Base-by-base conservation (phyloP, 1,140 invertebrate genomes). In the Drosophila sturtevanti region DNA sequence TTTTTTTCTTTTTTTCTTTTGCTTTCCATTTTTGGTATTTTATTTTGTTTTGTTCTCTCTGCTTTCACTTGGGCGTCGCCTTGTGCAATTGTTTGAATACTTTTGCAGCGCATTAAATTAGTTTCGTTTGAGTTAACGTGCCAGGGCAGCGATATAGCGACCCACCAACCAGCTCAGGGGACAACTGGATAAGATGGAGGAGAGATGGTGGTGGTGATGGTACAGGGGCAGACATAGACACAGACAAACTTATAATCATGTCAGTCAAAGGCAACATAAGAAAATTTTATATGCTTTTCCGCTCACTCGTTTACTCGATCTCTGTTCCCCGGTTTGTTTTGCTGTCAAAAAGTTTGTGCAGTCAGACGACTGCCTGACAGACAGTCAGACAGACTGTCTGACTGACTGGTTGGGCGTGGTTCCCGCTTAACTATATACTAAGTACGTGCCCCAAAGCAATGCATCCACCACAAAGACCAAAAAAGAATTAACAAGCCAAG, bases 91-190 rank as follows among this genome's bases (percentile, higher is more conserved):
- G 84, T 89, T 89, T 89, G 84, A 89, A 89, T 89, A 84, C 84
- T 89, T 89, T 89, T 89, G 79, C 84, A 89, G 84, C 85, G 85
- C 84, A 89, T 89, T 89, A 89, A 89, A 89, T 89, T 89, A 89
- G 85, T 89, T 89, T 89, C 85, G 85, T 89, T 89, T 89, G 85
- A 89, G 85, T 89, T 89, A 89, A 90, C 85, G 86, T 89, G 82
- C 74, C 82, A 68, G 51, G 80, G 69, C 72, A 62, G 35, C 52
- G 66, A 62, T 44, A 54, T 56, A 62, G 16, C 41, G 11, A 61
- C 27, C 27, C 27, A 41, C 44, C 27, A 37, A 41, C 44, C 27
- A 37, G n/a, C 67, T 31, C 27, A 31, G 27, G 27, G 27, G 27
- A 31, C 27, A 31, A 31, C 27, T 31, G 27, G 27, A 31, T 31